phyloP scores from a whole-genome alignment of 2,888 invertebrate genomes.

The Coenonympha glycerion region DNA sequence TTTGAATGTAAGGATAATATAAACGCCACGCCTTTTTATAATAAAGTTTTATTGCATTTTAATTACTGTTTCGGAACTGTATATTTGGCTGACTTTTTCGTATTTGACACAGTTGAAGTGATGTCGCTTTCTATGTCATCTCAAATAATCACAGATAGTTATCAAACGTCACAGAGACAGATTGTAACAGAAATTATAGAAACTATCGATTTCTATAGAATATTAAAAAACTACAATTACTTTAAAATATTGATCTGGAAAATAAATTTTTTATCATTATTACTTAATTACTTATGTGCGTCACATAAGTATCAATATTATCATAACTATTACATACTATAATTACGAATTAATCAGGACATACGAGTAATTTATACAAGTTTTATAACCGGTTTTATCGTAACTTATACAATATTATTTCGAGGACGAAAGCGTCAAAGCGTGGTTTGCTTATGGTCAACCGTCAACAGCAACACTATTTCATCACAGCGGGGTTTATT shows the following conservation, averaged over 20 bases:
- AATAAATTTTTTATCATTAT: too few species aligned
- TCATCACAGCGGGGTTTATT: slow-evolving; percentile 50
- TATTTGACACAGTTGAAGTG: not conserved
- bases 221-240: too few species aligned
- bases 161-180: not conserved
- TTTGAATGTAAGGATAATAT: too few species aligned
- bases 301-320: too few species aligned
- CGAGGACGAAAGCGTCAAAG: too few species aligned
- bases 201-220: too few species aligned
- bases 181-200: too few species aligned
- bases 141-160: not conserved
- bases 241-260: too few species aligned
- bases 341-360: too few species aligned
- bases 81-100: slow-evolving; percentile 9
- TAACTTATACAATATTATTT: not conserved
- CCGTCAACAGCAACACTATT: slow-evolving; percentile 24
- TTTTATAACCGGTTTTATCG: not conserved
- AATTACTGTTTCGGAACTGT: slow-evolving; percentile 26
- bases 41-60: slow-evolving; percentile 19
- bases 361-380: not conserved
- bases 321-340: too few species aligned
- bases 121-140: not conserved
- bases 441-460: too few species aligned
- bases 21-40: slow-evolving; percentile 23
- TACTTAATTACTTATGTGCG: too few species aligned